Conservation (phyloP, 1,140 invertebrate genomes). For the Diachasma alloeum region DNA sequence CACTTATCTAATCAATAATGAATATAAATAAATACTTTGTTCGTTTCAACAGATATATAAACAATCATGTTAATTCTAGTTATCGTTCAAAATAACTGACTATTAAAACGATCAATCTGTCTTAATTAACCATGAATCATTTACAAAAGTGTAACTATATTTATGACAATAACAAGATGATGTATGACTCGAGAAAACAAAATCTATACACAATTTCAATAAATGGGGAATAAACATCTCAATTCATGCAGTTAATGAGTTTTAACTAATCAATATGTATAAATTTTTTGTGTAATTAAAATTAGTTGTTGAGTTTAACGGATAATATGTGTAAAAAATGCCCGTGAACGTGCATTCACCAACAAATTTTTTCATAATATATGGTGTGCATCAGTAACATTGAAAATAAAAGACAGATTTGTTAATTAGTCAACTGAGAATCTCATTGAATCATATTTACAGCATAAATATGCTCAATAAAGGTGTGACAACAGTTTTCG, state of each 20-base stretch:
- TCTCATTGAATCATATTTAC: slow-evolving; percentile 51
- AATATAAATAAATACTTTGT: slow-evolving; percentile 42
- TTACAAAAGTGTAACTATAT: neutral
- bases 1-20: slow-evolving; percentile 37
- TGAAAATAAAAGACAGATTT: neutral
- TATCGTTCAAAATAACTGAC: slow-evolving; percentile 39
- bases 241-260: neutral
- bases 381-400: neutral
- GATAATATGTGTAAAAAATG: neutral
- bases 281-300: neutral
- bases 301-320: neutral
- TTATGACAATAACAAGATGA: neutral
- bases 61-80: slow-evolving; percentile 50
- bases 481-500: neutral
- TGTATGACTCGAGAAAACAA: neutral
- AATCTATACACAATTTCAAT: neutral
- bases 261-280: neutral
- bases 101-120: neutral
- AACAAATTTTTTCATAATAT: neutral
- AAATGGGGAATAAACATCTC: neutral
- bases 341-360: neutral
- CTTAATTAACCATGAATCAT: neutral
- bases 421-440: neutral
- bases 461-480: slow-evolving; percentile 49
- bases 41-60: slow-evolving; percentile 42